Evolutionary conservation across 64 coral and sea anemone species (phyloP).

Genomic region (Dendrophyllia cribrosa): DNA sequence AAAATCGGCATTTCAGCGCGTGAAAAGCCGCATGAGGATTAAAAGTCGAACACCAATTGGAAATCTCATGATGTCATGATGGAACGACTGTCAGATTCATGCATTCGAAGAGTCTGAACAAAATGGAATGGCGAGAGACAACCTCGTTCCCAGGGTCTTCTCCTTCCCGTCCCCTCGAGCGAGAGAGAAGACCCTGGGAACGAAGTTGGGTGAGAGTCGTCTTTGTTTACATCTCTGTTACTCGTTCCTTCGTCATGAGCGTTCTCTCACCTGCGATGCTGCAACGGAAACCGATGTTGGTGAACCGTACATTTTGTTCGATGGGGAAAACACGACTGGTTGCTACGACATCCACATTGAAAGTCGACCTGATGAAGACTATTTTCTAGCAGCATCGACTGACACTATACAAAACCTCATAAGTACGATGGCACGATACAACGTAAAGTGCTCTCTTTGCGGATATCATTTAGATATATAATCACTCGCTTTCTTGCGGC

Average conservation of each 20-base stretch:
- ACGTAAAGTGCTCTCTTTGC: slow-evolving; percentile 24
- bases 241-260: neutral
- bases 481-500: neutral
- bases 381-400: neutral
- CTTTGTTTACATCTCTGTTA: neutral
- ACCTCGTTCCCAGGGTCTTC: neutral
- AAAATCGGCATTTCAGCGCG: slow-evolving; percentile 5
- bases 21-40: neutral
- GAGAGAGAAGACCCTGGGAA: too few species aligned
- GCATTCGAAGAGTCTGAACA: neutral
- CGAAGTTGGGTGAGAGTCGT: too few species aligned
- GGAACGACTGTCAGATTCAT: neutral
- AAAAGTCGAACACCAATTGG: slow-evolving; percentile 1
- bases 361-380: neutral
- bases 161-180: too few species aligned
- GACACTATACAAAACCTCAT: slow-evolving; percentile 3
- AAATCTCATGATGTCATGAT: slow-evolving; percentile 31
- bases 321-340: slow-evolving; percentile 23
- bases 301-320: neutral
- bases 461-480: neutral
- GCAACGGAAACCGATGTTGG: neutral
- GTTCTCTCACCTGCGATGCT: neutral
- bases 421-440: neutral
- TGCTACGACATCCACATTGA: slow-evolving; percentile 17
- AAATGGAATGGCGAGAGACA: neutral